These are phyloP conservation scores for Tachyglossus aculeatus DNA, from an alignment of 2,797 vertebrate species.

Conservation along the genomic window DNA sequence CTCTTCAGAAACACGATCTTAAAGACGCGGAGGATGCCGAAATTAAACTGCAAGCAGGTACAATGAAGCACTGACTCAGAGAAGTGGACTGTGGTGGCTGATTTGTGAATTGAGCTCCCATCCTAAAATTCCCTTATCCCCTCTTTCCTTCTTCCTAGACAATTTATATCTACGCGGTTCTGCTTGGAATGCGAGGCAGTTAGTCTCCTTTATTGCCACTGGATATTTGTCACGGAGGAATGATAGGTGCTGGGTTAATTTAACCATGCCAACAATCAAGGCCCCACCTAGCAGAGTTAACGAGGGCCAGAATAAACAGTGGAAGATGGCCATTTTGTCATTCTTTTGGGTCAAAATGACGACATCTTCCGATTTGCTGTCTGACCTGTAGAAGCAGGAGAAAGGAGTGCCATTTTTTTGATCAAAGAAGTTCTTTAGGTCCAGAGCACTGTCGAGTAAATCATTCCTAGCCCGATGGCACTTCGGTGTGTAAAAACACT, in stretches of 20 bases:
- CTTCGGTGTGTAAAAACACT: slow-evolving; percentile 88
- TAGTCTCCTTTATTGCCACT: background rate
- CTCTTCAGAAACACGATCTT: background rate
- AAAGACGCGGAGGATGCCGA: background rate
- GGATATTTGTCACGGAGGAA: slow-evolving; percentile 66
- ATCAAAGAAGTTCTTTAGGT: slow-evolving; percentile 72
- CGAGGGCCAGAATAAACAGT: slow-evolving; percentile 81
- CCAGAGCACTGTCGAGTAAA: slow-evolving; percentile 68
- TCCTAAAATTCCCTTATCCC: background rate
- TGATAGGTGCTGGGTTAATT: slow-evolving; percentile 79
- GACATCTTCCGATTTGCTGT: slow-evolving; percentile 62
- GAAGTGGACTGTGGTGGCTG: background rate
- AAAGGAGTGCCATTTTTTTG: slow-evolving; percentile 47
- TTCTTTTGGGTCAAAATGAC: slow-evolving; percentile 74
- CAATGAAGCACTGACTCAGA: background rate
- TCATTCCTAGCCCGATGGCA: slow-evolving; percentile 73
- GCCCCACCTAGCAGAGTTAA: slow-evolving; percentile 80
- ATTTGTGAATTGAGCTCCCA: slow-evolving; percentile 2
- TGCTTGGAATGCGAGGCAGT: background rate
- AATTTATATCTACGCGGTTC: background rate
- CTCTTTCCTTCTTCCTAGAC: background rate
- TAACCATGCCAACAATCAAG: slow-evolving; percentile 82
- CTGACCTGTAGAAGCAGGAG: slow-evolving; percentile 69
- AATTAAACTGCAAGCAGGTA: background rate
- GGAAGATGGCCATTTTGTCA: slow-evolving; percentile 63